phyloP scores from a whole-genome alignment of 2,888 invertebrate genomes.

The Pachliopta kotzebuea region DNA sequence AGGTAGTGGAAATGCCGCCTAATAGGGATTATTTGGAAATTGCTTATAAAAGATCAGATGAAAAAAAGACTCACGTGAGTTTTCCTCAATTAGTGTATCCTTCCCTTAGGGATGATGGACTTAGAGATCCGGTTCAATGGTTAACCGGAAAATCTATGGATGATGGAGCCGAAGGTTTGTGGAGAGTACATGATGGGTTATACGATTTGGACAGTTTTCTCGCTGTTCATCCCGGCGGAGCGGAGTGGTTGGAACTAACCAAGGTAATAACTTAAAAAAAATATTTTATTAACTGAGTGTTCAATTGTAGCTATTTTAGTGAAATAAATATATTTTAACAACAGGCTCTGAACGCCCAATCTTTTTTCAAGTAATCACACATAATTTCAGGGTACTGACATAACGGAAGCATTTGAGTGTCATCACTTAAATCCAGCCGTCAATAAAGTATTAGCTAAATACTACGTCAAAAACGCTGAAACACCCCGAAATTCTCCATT shows the following conservation, averaged over 20 bases:
- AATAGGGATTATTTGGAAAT: slow-evolving; percentile 46
- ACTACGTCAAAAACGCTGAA: slow-evolving; percentile 82
- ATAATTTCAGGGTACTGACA: slow-evolving; percentile 79
- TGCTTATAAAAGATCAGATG: slow-evolving; percentile 49
- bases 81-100: slow-evolving; percentile 78
- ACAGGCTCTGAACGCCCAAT: not conserved
- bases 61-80: slow-evolving; percentile 70
- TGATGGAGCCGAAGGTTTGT: slow-evolving; percentile 88
- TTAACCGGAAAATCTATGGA: slow-evolving; percentile 82
- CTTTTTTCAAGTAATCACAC: not conserved
- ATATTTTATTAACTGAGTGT: too few species aligned
- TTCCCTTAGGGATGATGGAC: slow-evolving; percentile 63
- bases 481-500: slow-evolving; percentile 85
- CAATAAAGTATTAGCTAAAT: slow-evolving; percentile 82
- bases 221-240: slow-evolving; percentile 91
- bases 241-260: slow-evolving; percentile 86
- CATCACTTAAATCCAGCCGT: slow-evolving; percentile 79
- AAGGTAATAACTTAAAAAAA: slow-evolving; percentile 67
- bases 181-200: slow-evolving; percentile 87
- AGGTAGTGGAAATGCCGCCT: slow-evolving; percentile 37
- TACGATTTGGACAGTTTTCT: slow-evolving; percentile 93
- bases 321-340: not conserved
- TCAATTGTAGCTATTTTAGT: not conserved
- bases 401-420: slow-evolving; percentile 82
- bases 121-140: slow-evolving; percentile 79